Evolutionary conservation across 2,888 invertebrate genomes (phyloP).

Genomic region (Orchesellides sinensis): DNA sequence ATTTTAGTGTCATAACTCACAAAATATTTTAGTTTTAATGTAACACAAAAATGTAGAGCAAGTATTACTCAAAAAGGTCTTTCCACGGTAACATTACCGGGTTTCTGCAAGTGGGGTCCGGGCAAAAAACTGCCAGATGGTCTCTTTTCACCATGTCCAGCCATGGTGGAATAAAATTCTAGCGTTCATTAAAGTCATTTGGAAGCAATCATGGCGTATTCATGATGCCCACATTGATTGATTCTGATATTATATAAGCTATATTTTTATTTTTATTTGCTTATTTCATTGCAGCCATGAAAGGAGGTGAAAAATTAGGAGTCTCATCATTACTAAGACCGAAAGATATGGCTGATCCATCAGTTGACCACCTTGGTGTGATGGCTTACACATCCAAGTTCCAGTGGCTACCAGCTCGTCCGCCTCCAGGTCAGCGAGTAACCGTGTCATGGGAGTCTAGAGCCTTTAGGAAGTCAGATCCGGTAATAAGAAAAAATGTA

Average conservation of each 20-base stretch:
- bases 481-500: slow-evolving; percentile 57
- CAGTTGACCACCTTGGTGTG: slow-evolving; percentile 96
- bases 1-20: no score
- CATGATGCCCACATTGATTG: no score
- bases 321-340: slow-evolving; percentile 94
- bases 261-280: neutral
- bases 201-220: no score
- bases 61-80: no score
- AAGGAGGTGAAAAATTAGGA: slow-evolving; percentile 83
- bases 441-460: slow-evolving; percentile 82
- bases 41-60: no score
- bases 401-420: slow-evolving; percentile 91
- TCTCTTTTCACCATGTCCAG: no score
- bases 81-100: slow-evolving; percentile 19
- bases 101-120: no score
- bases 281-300: slow-evolving; percentile 78
- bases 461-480: slow-evolving; percentile 72
- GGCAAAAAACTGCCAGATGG: no score
- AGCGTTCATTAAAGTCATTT: no score
- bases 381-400: slow-evolving; percentile 98
- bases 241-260: neutral
- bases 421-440: slow-evolving; percentile 89
- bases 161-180: no score
- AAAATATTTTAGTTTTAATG: no score
- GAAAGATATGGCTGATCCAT: slow-evolving; percentile 95